A percentile compares a stretch with the other conserved stretches of the same genome.
Evolutionary conservation across 2,113 vertebrate species (phyloP).

Genomic region (Willisornis vidua): DNA sequence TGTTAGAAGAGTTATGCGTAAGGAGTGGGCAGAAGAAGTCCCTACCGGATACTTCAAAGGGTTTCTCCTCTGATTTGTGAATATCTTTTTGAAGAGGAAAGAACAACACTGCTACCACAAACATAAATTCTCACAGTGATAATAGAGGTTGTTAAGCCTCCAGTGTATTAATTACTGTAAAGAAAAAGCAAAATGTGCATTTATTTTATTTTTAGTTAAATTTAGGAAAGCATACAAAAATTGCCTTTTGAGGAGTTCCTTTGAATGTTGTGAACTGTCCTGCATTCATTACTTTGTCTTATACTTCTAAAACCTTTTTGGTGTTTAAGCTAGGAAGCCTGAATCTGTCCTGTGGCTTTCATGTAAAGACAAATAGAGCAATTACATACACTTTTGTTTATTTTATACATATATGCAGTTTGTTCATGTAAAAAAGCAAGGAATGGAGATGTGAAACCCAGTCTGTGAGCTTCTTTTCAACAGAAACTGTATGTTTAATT

Average conservation of each 20-base stretch:
- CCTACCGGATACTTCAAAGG: slow-evolving; percentile 23
- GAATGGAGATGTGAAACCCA: neutral
- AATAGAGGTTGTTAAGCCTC: slow-evolving; percentile 9
- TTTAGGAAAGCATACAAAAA: neutral
- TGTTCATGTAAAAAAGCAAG: neutral
- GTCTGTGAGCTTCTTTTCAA: neutral
- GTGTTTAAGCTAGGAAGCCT: neutral
- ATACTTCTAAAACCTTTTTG: neutral
- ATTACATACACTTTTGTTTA: neutral
- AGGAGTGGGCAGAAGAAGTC: slow-evolving; percentile 30
- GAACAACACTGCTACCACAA: neutral
- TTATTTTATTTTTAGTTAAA: slow-evolving; percentile 12
- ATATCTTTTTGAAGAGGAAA: neutral
- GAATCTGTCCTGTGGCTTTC: neutral
- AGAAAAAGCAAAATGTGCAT: neutral
- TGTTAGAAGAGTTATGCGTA: neutral
- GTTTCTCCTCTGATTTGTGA: slow-evolving; percentile 18
- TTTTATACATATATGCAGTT: neutral
- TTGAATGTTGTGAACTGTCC: neutral
- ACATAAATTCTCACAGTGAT: neutral
- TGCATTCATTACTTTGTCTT: neutral
- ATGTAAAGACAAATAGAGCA: neutral
- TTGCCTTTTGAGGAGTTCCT: neutral
- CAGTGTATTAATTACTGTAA: slow-evolving; percentile 40
- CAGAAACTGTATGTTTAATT: neutral